A percentile compares a stretch with the other conserved stretches of the same genome.
Conservation (phyloP, 2,113 vertebrate species). For the Ictalurus furcatus region DNA sequence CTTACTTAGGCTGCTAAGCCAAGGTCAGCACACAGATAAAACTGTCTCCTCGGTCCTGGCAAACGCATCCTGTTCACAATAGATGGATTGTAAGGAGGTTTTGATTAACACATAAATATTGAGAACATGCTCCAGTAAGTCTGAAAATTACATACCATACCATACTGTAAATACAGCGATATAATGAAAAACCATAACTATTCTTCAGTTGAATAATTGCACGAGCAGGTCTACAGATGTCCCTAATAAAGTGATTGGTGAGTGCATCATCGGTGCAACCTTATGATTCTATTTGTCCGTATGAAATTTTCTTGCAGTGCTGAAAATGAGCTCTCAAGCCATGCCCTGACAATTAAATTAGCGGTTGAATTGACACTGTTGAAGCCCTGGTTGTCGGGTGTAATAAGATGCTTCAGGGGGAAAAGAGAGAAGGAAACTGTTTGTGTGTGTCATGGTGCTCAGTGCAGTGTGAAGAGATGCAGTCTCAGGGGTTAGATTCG, state of each 20-base stretch:
- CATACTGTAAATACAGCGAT: too few species aligned
- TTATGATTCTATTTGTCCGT: conserved; percentile 8
- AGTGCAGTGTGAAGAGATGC: conserved; percentile 40
- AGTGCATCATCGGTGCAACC: neutral
- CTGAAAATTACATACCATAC: too few species aligned
- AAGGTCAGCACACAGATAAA: too few species aligned
- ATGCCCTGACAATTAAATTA: conserved; percentile 62
- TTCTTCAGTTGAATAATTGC: neutral
- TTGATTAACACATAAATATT: too few species aligned
- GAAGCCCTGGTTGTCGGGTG: conserved; percentile 48
- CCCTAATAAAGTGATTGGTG: neutral
- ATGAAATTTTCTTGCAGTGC: conserved; percentile 42
- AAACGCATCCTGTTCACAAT: too few species aligned
- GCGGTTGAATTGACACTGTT: conserved; percentile 26
- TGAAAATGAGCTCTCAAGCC: conserved; percentile 43
- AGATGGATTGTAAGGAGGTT: too few species aligned
- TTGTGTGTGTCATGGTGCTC: conserved; percentile 17
- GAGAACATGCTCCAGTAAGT: too few species aligned
- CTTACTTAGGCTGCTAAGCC: too few species aligned
- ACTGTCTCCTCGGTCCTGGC: too few species aligned
- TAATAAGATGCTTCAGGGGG: conserved; percentile 57
- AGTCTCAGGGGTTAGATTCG: conserved; percentile 28
- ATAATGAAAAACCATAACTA: too few species aligned
- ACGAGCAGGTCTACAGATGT: neutral
- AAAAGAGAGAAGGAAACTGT: conserved; percentile 39